These are phyloP conservation scores for Epistrophella euchroma DNA, from an alignment of 2,888 invertebrate genomes.

Conservation along the genomic window DNA sequence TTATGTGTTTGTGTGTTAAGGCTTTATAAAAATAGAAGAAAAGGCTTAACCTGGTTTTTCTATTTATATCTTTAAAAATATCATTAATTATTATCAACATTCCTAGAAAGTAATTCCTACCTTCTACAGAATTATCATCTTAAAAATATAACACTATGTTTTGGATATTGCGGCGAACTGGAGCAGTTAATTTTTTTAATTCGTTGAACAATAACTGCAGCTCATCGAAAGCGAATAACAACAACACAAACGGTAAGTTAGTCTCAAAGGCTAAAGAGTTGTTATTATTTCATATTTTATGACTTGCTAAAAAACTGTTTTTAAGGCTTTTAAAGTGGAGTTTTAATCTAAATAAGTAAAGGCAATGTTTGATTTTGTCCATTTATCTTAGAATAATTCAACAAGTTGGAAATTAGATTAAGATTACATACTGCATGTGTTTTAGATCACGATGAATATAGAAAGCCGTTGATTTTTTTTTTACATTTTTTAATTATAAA, in stretches of 20 bases:
- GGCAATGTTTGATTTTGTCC: too few species aligned
- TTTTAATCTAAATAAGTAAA: background rate
- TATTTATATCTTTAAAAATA: background rate
- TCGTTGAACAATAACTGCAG: slow-evolving; percentile 80
- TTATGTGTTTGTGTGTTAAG: slow-evolving; percentile 1
- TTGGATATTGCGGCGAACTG: slow-evolving; percentile 81
- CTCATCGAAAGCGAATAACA: slow-evolving; percentile 79
- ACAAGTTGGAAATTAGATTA: background rate
- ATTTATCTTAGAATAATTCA: background rate
- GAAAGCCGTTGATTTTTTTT: background rate
- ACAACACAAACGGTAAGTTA: slow-evolving; percentile 78
- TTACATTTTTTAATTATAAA: too few species aligned
- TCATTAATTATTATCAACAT: background rate
- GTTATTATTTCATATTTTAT: background rate
- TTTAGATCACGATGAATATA: background rate
- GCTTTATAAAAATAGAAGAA: background rate
- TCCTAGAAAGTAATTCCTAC: background rate
- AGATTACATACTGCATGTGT: too few species aligned
- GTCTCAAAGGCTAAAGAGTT: background rate
- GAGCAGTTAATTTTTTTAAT: slow-evolving; percentile 81
- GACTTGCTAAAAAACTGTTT: background rate
- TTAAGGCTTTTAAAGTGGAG: background rate
- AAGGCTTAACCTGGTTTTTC: slow-evolving; percentile 23
- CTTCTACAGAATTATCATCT: background rate
- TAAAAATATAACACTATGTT: slow-evolving; percentile 77